Percentiles rank a stretch among this genome's conserved stretches.
Conservation (phyloP, 1,140 invertebrate species). For the Cryptotermes secundus region DNA sequence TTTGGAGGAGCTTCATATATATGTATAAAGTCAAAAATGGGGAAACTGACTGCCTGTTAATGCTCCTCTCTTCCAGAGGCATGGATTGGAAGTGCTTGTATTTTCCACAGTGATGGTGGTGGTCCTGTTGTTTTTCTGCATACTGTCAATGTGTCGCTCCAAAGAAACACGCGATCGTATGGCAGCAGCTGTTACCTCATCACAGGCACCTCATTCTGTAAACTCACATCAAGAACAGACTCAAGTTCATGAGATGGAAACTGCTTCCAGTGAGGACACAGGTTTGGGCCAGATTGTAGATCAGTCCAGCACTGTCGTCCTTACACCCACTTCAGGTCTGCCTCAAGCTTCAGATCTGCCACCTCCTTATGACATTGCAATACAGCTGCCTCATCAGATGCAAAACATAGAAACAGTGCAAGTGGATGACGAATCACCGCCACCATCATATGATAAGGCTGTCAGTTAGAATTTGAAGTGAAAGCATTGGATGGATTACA, state of each 20-base stretch:
- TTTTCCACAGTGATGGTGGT: conserved; percentile 64
- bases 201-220: conserved; percentile 1
- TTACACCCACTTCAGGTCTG: conserved; percentile 49
- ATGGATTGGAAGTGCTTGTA: conserved; percentile 61
- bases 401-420: neutral
- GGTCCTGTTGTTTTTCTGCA: conserved; percentile 61
- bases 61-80: conserved; percentile 45
- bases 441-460: conserved; percentile 65
- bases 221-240: neutral
- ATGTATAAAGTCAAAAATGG: too few relatives aligned
- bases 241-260: conserved; percentile 34
- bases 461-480: conserved; percentile 53
- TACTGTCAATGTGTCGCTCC: conserved; percentile 45
- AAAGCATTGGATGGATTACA: neutral
- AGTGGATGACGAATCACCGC: conserved; percentile 54
- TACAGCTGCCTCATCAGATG: conserved; percentile 57
- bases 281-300: neutral
- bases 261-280: conserved; percentile 43
- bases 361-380: conserved; percentile 67
- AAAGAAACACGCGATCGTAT: conserved; percentile 28
- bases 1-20: too few relatives aligned
- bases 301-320: neutral
- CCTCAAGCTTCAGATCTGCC: conserved; percentile 46
- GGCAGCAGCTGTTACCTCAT: neutral
- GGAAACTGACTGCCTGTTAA: neutral